phyloP scores from a whole-genome alignment of 2,113 vertebrate species.

The Apteryx mantelli region DNA sequence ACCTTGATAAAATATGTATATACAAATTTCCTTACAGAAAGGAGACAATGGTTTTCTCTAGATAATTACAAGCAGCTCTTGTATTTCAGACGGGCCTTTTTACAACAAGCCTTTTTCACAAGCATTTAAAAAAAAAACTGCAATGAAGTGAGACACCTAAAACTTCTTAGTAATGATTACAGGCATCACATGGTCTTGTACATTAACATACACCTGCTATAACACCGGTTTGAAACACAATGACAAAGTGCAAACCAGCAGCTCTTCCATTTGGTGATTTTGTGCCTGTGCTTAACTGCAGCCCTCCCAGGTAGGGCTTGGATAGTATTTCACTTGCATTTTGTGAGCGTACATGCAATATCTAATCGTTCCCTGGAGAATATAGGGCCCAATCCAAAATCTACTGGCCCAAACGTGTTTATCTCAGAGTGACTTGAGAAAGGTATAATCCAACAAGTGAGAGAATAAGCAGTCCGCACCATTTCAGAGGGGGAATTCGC shows the following conservation, averaged over 20 bases:
- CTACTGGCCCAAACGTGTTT: background rate
- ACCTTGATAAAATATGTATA: background rate
- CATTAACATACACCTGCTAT: fast-evolving
- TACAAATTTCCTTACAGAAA: background rate
- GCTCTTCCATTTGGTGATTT: background rate
- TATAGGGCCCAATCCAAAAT: background rate
- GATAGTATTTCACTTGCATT: background rate
- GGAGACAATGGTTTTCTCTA: background rate
- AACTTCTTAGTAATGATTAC: background rate
- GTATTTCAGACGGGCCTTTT: background rate
- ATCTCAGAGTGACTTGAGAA: fast-evolving
- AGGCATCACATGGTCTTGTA: background rate
- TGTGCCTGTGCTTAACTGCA: background rate
- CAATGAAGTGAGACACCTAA: background rate
- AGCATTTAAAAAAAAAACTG: background rate
- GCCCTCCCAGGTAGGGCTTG: background rate
- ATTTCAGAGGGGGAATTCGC: background rate
- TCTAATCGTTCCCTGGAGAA: background rate
- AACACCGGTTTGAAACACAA: background rate
- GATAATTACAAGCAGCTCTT: background rate
- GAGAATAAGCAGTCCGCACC: background rate
- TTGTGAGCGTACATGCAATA: background rate
- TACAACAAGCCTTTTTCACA: background rate
- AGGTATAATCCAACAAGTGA: background rate
- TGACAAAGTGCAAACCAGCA: background rate